Evolutionary conservation across 1,140 invertebrate genomes (phyloP).

Genomic region (Drosophila carrolli): DNA sequence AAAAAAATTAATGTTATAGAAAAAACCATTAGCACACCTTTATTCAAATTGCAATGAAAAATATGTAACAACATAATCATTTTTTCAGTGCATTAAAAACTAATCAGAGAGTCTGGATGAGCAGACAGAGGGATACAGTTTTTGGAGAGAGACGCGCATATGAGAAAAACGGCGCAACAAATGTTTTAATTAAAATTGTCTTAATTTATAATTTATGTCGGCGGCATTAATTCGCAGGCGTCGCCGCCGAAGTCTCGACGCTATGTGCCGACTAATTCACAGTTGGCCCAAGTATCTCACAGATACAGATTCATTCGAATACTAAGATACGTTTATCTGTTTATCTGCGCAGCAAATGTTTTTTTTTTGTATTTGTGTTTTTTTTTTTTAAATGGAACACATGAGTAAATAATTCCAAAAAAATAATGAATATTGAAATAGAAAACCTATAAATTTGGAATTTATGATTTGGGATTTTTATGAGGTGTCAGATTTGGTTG

Average conservation of each 20-base stretch:
- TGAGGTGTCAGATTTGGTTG: constrained; percentile 6
- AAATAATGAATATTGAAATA: constrained; percentile 15
- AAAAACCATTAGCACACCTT: neutral
- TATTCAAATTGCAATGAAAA: constrained; percentile 1
- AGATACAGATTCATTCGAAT: constrained; percentile 39
- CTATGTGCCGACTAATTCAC: constrained; percentile 61
- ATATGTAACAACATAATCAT: neutral
- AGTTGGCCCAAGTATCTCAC: constrained; percentile 67
- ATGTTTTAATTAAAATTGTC: constrained; percentile 80
- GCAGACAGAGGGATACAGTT: neutral
- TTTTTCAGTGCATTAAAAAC: neutral
- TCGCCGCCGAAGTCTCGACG: constrained; percentile 26
- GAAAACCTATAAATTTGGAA: constrained; percentile 18
- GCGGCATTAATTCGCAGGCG: constrained; percentile 76
- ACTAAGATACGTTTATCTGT: constrained; percentile 15
- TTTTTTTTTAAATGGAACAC: constrained; percentile 26
- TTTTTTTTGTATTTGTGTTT: constrained; percentile 26
- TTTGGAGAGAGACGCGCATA: constrained; percentile 5
- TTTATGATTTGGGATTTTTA: constrained; percentile 22
- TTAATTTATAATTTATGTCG: constrained; percentile 79
- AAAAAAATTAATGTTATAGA: too few relatives aligned
- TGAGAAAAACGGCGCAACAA: constrained; percentile 41
- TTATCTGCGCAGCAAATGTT: constrained; percentile 53
- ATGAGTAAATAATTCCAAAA: constrained; percentile 3
- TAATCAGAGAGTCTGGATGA: neutral